These are phyloP conservation scores for Atherinosoma microstoma DNA, from an alignment of 2,797 vertebrate species.

Conservation along the genomic window DNA sequence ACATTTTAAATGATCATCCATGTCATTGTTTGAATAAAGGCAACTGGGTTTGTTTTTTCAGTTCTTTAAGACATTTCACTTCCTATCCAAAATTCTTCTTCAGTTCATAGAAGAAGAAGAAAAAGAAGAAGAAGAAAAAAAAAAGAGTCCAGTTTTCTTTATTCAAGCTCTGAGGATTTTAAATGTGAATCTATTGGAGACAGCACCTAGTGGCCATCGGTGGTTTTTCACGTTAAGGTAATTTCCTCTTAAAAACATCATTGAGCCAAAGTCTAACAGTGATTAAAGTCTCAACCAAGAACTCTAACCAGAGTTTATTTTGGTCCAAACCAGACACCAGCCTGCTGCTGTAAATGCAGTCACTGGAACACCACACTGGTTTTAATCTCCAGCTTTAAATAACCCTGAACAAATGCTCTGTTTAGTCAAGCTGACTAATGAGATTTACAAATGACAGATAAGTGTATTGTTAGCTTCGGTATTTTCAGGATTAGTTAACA, in stretches of 20 bases:
- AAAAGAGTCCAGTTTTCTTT: too few species aligned
- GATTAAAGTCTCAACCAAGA: not conserved
- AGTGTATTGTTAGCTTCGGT: not conserved
- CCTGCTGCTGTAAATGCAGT: not conserved
- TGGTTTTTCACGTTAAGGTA: too few species aligned
- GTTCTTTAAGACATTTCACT: too few species aligned
- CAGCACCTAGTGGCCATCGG: too few species aligned
- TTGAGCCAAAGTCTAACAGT: not conserved
- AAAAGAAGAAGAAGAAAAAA: too few species aligned
- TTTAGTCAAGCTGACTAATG: not conserved
- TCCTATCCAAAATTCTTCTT: too few species aligned
- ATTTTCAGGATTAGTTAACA: not conserved
- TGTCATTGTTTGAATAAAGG: too few species aligned
- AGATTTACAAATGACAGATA: conserved; percentile 8
- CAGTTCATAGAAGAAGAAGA: too few species aligned
- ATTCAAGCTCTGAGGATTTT: too few species aligned
- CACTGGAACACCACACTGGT: not conserved
- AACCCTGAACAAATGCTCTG: not conserved
- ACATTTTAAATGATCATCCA: too few species aligned
- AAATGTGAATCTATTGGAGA: too few species aligned
- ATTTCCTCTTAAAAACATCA: not conserved
- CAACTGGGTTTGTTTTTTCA: too few species aligned
- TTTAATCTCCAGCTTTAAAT: not conserved
- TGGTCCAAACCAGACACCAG: not conserved
- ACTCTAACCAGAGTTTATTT: not conserved